These are phyloP conservation scores for Apteryx owenii DNA, from an alignment of 2,113 vertebrate genomes.

Conservation along the genomic window DNA sequence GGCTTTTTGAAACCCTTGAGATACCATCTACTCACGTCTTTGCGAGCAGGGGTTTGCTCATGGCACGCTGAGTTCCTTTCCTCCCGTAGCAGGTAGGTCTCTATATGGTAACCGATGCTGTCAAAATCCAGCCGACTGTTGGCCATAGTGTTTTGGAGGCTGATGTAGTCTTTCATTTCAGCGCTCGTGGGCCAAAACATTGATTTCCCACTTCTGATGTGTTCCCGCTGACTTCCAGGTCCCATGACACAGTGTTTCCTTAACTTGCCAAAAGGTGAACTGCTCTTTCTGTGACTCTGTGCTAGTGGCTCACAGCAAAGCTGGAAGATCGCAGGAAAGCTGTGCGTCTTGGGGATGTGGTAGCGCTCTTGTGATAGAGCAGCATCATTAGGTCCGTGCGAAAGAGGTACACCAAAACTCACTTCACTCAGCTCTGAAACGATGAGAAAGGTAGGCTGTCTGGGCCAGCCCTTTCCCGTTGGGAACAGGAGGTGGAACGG, in stretches of 20 bases:
- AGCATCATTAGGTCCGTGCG: background rate
- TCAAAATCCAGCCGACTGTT: background rate
- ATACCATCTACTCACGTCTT: background rate
- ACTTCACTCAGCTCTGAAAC: too few species aligned
- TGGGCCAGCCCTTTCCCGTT: background rate
- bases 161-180: background rate
- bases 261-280: background rate
- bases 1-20: background rate
- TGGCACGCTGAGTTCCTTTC: background rate
- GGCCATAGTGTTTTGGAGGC: too few species aligned
- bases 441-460: background rate
- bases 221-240: background rate
- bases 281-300: background rate
- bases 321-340: background rate
- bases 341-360: background rate
- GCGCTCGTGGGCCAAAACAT: background rate
- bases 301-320: background rate
- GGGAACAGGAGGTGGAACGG: background rate
- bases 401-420: background rate
- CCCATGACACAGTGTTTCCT: rapidly evolving
- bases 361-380: rapidly evolving
- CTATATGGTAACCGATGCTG: background rate
- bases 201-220: background rate
- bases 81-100: background rate
- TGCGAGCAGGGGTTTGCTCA: rapidly evolving